phyloP scores from a whole-genome alignment of 2,113 vertebrate genomes.

The Channa maculata region DNA sequence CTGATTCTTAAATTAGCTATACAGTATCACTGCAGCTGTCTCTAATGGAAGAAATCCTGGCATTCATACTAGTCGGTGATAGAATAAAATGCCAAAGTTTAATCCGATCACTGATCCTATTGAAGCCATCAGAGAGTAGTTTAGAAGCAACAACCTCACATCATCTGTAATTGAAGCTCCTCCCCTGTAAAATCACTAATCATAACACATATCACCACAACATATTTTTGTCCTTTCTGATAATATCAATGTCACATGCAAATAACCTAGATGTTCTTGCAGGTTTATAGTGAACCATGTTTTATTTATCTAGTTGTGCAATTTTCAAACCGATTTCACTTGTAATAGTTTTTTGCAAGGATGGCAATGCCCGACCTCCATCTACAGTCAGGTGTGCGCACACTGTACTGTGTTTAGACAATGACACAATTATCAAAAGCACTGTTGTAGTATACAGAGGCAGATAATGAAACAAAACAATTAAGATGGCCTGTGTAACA shows the following conservation, averaged over 20 bases:
- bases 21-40: slow-evolving; percentile 8
- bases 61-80: neutral
- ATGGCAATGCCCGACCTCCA: too few species aligned
- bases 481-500: too few species aligned
- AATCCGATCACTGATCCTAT: neutral
- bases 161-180: neutral
- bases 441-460: too few species aligned
- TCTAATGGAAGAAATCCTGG: slow-evolving; percentile 12
- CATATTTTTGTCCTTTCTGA: neutral
- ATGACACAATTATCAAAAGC: too few species aligned
- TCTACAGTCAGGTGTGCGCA: too few species aligned
- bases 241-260: neutral
- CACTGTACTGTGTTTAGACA: too few species aligned
- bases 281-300: neutral
- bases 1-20: neutral
- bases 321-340: neutral
- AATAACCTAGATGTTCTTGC: neutral
- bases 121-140: neutral
- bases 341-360: too few species aligned
- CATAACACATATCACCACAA: slow-evolving; percentile 3
- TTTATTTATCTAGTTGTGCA: neutral
- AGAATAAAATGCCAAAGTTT: neutral
- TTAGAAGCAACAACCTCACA: neutral
- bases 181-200: neutral
- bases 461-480: too few species aligned